Evolutionary conservation across 2,888 invertebrate species (phyloP).

Genomic region (Drosophila mercatorum): DNA sequence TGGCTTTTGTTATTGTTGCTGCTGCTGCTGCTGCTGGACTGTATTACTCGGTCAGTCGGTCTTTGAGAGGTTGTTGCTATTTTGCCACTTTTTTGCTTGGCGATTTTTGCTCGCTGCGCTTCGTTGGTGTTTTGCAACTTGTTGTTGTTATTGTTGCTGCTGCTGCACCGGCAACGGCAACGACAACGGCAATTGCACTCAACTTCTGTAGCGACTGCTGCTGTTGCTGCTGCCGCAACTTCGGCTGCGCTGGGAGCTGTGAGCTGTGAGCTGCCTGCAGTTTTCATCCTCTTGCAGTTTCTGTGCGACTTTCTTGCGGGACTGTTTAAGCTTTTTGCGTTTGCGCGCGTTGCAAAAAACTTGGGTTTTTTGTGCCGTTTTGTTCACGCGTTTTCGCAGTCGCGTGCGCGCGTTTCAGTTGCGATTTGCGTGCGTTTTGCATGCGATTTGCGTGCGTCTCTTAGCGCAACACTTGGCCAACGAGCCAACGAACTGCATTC

Average conservation of each 20-base stretch:
- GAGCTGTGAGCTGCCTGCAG: constrained; percentile 72
- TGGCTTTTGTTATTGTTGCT: constrained; percentile 40
- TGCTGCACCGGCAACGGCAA: constrained; percentile 13
- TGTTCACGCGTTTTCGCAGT: constrained; percentile 59
- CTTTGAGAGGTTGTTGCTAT: constrained; percentile 85
- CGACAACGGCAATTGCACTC: constrained; percentile 70
- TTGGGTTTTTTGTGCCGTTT: constrained; percentile 19
- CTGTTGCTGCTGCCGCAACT: constrained; percentile 44
- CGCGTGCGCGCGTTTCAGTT: constrained; percentile 68
- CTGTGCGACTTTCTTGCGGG: constrained; percentile 85
- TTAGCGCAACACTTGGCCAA: constrained; percentile 36
- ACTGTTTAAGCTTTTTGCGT: constrained; percentile 83
- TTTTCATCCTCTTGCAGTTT: constrained; percentile 85
- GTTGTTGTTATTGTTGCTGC: constrained; percentile 55
- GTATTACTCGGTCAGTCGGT: constrained; percentile 86
- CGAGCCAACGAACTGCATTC: constrained; percentile 38
- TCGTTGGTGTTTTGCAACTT: constrained; percentile 68
- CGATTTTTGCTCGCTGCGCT: constrained; percentile 62
- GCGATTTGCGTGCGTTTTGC: constrained; percentile 63
- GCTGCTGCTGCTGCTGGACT: constrained; percentile 76
- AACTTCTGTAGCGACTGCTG: constrained; percentile 49
- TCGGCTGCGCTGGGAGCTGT: constrained; percentile 45
- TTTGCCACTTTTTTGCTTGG: constrained; percentile 70
- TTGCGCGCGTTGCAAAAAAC: constrained; percentile 76
- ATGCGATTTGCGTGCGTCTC: constrained; percentile 43